phyloP scores from a whole-genome alignment of 2,888 invertebrate species.

The Prosapia bicincta region DNA sequence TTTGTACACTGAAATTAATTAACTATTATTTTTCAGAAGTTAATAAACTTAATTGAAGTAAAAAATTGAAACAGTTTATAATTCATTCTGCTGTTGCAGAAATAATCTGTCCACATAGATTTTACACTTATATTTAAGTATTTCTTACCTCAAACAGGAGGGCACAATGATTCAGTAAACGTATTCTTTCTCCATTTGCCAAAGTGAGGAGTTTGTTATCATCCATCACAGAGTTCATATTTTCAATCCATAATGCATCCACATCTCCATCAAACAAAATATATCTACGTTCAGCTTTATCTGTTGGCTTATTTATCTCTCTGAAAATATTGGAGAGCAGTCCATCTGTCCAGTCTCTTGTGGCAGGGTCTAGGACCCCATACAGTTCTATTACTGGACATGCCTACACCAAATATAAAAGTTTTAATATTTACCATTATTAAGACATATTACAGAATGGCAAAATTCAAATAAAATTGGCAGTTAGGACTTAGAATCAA shows the following conservation, averaged over 20 bases:
- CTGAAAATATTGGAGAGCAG: conserved; percentile 87
- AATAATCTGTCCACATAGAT: too few species aligned
- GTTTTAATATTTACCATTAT: too few species aligned
- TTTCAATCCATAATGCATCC: conserved; percentile 93
- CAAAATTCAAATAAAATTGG: too few species aligned
- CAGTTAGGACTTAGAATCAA: too few species aligned
- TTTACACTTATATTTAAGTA: too few species aligned
- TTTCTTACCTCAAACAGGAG: conserved; percentile 73
- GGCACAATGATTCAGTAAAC: conserved; percentile 75
- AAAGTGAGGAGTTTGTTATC: conserved; percentile 87
- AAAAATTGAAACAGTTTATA: too few species aligned
- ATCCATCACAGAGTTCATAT: conserved; percentile 97
- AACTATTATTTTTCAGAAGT: too few species aligned
- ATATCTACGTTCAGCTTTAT: conserved; percentile 71
- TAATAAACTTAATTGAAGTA: too few species aligned
- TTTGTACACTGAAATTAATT: too few species aligned
- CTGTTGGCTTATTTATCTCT: conserved; percentile 77
- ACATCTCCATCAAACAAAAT: conserved; percentile 93
- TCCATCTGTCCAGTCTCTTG: conserved; percentile 92
- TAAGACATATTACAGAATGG: too few species aligned
- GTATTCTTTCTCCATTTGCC: conserved; percentile 86
- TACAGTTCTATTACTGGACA: conserved; percentile 87
- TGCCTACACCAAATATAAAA: conserved; percentile 56
- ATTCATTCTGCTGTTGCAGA: too few species aligned
- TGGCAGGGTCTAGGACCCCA: conserved; percentile 79